Percentiles rank a stretch among this genome's conserved stretches.
Conservation (phyloP, 2,888 invertebrate species). For the Stegophylla sp. region DNA sequence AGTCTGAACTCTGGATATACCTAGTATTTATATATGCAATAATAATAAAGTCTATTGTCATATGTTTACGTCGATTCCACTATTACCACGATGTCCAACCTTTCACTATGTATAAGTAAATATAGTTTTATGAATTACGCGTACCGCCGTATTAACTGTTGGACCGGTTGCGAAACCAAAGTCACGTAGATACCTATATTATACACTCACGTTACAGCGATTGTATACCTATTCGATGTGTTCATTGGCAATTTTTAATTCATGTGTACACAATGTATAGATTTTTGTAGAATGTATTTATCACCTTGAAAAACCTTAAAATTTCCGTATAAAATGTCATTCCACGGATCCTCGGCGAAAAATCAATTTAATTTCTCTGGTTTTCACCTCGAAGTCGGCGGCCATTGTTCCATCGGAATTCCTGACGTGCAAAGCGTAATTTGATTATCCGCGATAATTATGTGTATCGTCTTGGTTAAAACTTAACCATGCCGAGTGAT, state of each 20-base stretch:
- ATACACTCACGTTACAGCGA: too few species aligned
- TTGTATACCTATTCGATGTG: not conserved
- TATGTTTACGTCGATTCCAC: not conserved
- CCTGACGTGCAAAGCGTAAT: slow-evolving; percentile 30
- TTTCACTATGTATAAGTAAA: not conserved
- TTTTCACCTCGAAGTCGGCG: slow-evolving; percentile 38
- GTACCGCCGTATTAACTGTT: not conserved
- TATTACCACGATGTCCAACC: not conserved
- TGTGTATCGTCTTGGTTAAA: slow-evolving; percentile 31
- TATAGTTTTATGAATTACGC: not conserved
- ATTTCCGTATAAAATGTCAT: slow-evolving; percentile 39
- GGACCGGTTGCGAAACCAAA: not conserved
- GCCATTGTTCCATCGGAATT: slow-evolving; percentile 38
- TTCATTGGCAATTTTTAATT: not conserved
- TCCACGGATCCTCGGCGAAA: slow-evolving; percentile 24
- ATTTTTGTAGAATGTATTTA: not conserved
- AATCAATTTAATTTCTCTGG: slow-evolving; percentile 32
- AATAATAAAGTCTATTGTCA: too few species aligned
- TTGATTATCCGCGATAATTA: slow-evolving; percentile 35
- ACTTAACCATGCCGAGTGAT: slow-evolving; percentile 16
- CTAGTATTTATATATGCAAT: too few species aligned
- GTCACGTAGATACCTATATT: not conserved
- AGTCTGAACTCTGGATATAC: too few species aligned
- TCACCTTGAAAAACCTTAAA: slow-evolving; percentile 35
- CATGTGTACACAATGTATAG: not conserved